Percentiles rank a stretch among this genome's conserved stretches.
Conservation (phyloP, 2,113 vertebrate genomes). For the Mastomys coucha region DNA sequence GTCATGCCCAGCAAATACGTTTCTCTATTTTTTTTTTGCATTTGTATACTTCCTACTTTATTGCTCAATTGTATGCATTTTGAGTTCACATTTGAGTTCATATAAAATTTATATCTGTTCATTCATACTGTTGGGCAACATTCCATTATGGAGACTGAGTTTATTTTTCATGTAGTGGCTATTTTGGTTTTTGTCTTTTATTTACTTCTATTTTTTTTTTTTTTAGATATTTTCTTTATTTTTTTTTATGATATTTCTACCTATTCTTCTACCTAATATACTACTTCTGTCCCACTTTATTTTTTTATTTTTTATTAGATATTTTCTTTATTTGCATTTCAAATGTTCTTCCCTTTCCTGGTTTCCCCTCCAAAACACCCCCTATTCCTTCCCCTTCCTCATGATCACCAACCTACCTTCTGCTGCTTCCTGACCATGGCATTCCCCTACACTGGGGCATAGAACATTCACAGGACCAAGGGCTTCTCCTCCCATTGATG, state of each 20-base stretch:
- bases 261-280: background rate
- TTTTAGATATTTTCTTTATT: background rate
- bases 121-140: background rate
- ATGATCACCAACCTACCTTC: too few species aligned
- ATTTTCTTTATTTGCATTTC: too few species aligned
- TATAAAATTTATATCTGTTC: background rate
- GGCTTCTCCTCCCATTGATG: too few species aligned
- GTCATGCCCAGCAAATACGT: too few species aligned
- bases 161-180: background rate
- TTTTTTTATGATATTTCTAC: background rate
- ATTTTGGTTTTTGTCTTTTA: background rate
- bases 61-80: background rate
- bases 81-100: background rate
- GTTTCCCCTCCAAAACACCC: too few species aligned
- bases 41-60: background rate
- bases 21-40: background rate
- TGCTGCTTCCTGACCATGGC: too few species aligned
- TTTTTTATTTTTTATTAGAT: too few species aligned
- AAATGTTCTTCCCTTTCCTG: too few species aligned
- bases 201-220: background rate
- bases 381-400: too few species aligned
- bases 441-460: too few species aligned
- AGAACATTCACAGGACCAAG: too few species aligned
- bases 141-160: background rate
- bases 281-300: background rate